A percentile compares a stretch with the other conserved stretches of the same genome.
phyloP scores from a whole-genome alignment of 2,113 vertebrate genomes.

The Nerophis ophidion region DNA sequence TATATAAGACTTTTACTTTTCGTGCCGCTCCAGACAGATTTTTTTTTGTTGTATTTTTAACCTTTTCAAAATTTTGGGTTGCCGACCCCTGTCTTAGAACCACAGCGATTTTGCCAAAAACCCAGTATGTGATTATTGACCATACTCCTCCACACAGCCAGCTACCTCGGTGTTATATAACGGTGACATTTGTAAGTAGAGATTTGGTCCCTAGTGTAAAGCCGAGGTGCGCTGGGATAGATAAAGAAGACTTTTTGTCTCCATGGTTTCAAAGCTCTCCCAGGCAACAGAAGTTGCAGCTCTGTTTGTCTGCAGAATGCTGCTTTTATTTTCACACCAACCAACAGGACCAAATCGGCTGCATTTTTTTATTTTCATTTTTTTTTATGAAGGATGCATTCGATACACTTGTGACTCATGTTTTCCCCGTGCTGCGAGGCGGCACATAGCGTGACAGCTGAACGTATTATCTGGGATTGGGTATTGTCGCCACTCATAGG shows the following conservation, averaged over 20 bases:
- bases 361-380: not conserved
- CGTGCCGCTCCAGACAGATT: too few relatives aligned
- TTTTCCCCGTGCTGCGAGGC: constrained; percentile 7
- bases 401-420: constrained; percentile 21
- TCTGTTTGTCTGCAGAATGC: constrained; percentile 20
- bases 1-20: too few relatives aligned
- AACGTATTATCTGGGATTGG: constrained; percentile 16
- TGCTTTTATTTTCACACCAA: constrained; percentile 8
- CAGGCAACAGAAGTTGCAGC: constrained; percentile 26
- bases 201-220: constrained; percentile 25
- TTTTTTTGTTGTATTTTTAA: too few relatives aligned
- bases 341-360: constrained; percentile 8
- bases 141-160: not conserved
- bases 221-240: constrained; percentile 30
- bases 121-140: not conserved
- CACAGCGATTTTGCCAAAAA: not conserved
- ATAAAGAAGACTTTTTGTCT: constrained; percentile 43
- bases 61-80: too few relatives aligned
- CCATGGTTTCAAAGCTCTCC: constrained; percentile 29
- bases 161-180: constrained; percentile 23
- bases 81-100: not conserved
- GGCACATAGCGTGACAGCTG: constrained; percentile 18
- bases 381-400: constrained; percentile 12
- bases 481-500: constrained; percentile 14
- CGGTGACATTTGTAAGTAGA: constrained; percentile 29